Conservation (phyloP, 2,888 invertebrate species). For the Molorchus minor region DNA sequence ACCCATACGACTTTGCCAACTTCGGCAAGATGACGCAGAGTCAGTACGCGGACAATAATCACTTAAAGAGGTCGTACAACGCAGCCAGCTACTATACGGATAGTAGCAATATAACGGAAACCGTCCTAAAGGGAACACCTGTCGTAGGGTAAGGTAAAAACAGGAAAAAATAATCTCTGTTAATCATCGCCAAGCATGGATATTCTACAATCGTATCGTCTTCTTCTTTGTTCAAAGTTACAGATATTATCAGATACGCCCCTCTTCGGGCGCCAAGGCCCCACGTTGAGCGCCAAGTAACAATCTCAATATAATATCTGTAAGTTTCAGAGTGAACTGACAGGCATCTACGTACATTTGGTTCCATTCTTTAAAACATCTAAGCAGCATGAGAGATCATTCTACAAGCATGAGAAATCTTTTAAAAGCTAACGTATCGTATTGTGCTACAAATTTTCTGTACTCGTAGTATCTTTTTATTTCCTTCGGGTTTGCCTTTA, state of each 20-base stretch:
- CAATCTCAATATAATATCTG: background rate
- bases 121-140: constrained; percentile 38
- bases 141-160: constrained; percentile 46
- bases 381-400: background rate
- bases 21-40: constrained; percentile 68
- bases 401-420: background rate
- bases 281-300: background rate
- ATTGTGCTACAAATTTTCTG: no score
- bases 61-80: constrained; percentile 63
- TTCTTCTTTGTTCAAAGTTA: no score
- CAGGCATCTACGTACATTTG: background rate
- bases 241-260: constrained; percentile 1
- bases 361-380: background rate
- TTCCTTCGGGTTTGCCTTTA: no score
- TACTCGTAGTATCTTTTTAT: no score
- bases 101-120: constrained; percentile 57
- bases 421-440: no score
- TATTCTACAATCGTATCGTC: no score
- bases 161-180: constrained; percentile 20
- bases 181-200: constrained; percentile 17
- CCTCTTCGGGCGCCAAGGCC: background rate
- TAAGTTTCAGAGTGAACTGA: background rate
- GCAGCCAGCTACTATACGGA: constrained; percentile 62
- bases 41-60: constrained; percentile 62
- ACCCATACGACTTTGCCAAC: constrained; percentile 64